Base-by-base conservation (phyloP, 2,888 invertebrate species). In the Danaus chrysippus region DNA sequence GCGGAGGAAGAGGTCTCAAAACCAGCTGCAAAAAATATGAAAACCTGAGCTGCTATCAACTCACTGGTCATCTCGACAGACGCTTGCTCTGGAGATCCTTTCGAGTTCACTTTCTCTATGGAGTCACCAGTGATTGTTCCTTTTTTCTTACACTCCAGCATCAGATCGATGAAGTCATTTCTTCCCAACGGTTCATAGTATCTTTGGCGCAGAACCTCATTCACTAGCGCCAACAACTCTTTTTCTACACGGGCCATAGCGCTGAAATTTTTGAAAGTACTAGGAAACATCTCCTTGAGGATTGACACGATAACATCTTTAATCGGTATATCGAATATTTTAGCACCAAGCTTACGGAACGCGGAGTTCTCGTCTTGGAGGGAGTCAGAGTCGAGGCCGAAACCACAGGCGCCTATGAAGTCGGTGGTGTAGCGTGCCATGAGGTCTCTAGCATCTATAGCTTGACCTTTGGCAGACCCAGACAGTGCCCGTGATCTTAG, bases 1-100 rank as follows among this genome's bases (percentile, higher is more conserved):
- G 86, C 80, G 0, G 85, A 84, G 0, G 91, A 86, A 0, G 89
- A 87, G 0, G 91, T 89, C 65, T 91, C 91, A 41, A 87, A 91
- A 1, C 91, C 91, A 13, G 90, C 91, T 6, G 76, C 79, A 46
- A 87, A 87, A 69, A 87, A 87, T 12, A 86, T 67, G 34, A 83
- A 82, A 10, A 82, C 77, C 67, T 86, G 87, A 3, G 86, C 82
- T 1, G 70, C 76, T 65, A 87, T 74, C 42, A 75, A 70, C 13
- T 70, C 58, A 0, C 75, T 65, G 53, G 78, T 76, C 73, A 84
- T 72, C 34, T 83, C 81, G 71, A 83, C 68, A 60, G 81, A 78
- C 0, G 76, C 79, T 11, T 65, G 62, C 12, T 70, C 62, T 8
- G 83, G 76, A 5, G 73, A 76, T 0, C 86, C 85, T 23, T 84